A percentile compares a stretch with the other conserved stretches of the same genome.
These are phyloP conservation scores for Eleginops maclovinus DNA, from an alignment of 2,113 vertebrate genomes.

Conservation along the genomic window DNA sequence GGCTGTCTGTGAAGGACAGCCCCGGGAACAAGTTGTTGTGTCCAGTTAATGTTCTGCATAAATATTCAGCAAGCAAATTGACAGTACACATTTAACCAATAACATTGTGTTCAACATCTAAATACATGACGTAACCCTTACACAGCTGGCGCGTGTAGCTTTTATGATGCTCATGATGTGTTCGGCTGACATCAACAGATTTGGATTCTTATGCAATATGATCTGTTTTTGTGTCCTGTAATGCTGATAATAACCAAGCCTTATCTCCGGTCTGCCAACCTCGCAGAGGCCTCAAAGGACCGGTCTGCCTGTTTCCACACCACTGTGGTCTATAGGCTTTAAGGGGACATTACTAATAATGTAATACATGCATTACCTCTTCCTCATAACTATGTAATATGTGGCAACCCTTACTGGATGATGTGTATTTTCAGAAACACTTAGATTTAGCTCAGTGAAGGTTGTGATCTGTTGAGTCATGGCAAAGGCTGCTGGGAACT, in stretches of 20 bases:
- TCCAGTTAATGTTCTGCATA: neutral
- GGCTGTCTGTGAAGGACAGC: neutral
- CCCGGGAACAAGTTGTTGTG: too few relatives aligned
- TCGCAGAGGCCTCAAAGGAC: neutral
- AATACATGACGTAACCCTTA: neutral
- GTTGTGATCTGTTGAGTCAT: neutral
- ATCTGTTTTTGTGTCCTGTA: neutral
- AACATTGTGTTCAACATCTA: neutral
- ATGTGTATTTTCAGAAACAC: neutral
- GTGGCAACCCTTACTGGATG: neutral
- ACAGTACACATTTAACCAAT: neutral
- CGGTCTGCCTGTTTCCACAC: slow-evolving; percentile 1
- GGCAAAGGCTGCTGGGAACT: too few relatives aligned
- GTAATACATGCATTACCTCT: neutral
- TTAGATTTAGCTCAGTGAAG: neutral
- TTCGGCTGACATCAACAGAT: neutral
- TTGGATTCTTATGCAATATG: neutral
- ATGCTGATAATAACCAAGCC: slow-evolving; percentile 27
- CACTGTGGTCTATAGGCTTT: neutral
- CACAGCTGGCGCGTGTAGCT: neutral
- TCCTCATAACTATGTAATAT: neutral
- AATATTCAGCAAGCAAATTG: too few relatives aligned
- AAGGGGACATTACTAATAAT: neutral
- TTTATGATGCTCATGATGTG: neutral
- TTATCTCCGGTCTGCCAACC: slow-evolving; percentile 6